Conservation (phyloP, 1,140 invertebrate species). For the Melanaphis sacchari region DNA sequence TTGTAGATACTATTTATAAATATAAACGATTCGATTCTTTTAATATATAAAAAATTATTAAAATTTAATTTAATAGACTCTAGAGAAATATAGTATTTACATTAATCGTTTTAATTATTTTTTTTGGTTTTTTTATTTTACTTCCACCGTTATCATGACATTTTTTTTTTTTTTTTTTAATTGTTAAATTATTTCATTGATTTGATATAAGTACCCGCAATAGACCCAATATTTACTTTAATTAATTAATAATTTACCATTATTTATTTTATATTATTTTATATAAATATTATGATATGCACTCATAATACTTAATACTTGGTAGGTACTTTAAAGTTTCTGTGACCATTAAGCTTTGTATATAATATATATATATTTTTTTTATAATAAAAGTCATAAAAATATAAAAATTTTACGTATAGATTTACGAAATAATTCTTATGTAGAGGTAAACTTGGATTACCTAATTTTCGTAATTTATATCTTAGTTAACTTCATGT, state of each 20-base stretch:
- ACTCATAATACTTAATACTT: no score
- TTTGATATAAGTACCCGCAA: not conserved
- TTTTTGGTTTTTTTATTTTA: no score
- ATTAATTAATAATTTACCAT: no score
- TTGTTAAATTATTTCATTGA: not conserved
- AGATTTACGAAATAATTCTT: not conserved
- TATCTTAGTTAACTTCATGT: not conserved
- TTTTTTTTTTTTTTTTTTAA: not conserved
- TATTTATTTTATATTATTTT: no score
- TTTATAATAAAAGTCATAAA: not conserved
- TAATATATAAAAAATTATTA: not conserved
- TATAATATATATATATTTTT: not conserved
- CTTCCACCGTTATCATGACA: not conserved
- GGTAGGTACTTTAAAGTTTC: not conserved
- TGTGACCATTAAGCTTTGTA: not conserved
- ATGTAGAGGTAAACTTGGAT: not conserved
- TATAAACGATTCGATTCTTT: not conserved
- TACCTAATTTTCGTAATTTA: not conserved
- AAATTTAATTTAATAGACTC: not conserved
- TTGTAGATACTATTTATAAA: not conserved
- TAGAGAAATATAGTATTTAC: not conserved
- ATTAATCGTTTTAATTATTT: not conserved
- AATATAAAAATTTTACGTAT: not conserved
- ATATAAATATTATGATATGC: no score
- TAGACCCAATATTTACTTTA: no score